Evolutionary conservation across 2,888 invertebrate genomes (phyloP), one percentile per base, ranked within the genome.

Genomic region (Heliconius aoede): DNA sequence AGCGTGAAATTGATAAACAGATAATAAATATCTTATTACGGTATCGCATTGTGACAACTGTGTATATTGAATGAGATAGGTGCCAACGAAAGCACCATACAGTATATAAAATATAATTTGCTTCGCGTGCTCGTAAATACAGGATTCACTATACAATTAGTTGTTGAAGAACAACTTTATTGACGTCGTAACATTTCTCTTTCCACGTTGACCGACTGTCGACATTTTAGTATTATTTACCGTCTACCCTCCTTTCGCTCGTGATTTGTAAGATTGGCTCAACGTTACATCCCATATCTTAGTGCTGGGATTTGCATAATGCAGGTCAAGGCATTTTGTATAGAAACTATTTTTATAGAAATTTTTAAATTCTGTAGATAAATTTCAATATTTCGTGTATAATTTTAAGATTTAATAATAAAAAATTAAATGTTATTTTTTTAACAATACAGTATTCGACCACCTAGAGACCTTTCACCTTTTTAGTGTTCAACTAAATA

Each of bases 161-260:
- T 13, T 68, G 83, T 81, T 65, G 51, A 55, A 18, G 28, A n/a
- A 58, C 65, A 64, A 73, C 61, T 64, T 65, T 76, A 61, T 64
- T 71, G 28, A n/a, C 30, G 30, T 68, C 26, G 68, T 68, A 68
- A 46, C 68, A 32, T 78, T 68, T 64, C 64, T 64, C 64, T 64
- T 21, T 51, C 46, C 46, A 51, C 26, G 46, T 72, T 75, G 51
- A 62, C 46, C 62, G 60, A 71, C 36, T 62, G 61, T 64, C 62
- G 61, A 26, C n/a, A 4, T 61, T 40, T 61, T 40, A 51, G 28
- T 51, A 15, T 30, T 68, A 51, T 30, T 28, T 21, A 51, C 68
- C 36, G 5, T 8, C 11, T 68, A 51, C 15, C n/a, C 51, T 51
- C 68, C n/a, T 51, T 68, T 68, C 51, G 13, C 68, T 30, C 4